These are phyloP conservation scores for Trypoxylus dichotomus DNA, from an alignment of 1,140 invertebrate genomes.

Conservation along the genomic window DNA sequence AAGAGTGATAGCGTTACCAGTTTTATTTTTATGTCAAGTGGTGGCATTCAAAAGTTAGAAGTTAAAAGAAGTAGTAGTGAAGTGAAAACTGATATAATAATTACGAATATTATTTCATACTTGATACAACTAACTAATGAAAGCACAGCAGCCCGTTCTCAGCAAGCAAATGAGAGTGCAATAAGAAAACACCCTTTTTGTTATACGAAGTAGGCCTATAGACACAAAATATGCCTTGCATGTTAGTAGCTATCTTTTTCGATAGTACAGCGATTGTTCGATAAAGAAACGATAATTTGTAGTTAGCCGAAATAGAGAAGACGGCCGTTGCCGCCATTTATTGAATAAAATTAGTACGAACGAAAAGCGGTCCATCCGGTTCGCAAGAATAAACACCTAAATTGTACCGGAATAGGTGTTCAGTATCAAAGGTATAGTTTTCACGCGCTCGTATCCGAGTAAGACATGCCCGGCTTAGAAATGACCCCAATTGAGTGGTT, in stretches of 20 bases:
- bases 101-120: too few species aligned
- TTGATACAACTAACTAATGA: too few species aligned
- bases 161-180: too few species aligned
- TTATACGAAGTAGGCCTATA: too few species aligned
- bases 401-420: conserved; percentile 32
- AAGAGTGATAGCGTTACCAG: too few species aligned
- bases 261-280: not conserved
- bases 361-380: not conserved
- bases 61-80: too few species aligned
- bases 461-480: conserved; percentile 34
- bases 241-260: not conserved
- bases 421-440: conserved; percentile 32
- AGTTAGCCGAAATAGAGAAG: not conserved
- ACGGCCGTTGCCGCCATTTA: not conserved
- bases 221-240: too few species aligned
- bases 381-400: conserved; percentile 22
- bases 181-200: too few species aligned
- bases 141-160: too few species aligned
- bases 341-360: conserved; percentile 22
- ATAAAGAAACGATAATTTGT: not conserved
- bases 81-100: too few species aligned
- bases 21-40: too few species aligned
- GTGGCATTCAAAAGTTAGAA: too few species aligned
- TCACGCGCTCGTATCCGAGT: conserved; percentile 26
- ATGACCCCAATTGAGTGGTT: conserved; percentile 32